These are phyloP conservation scores for Siderastrea radians DNA, from an alignment of 92 coral and sea anemone species.

Conservation along the genomic window DNA sequence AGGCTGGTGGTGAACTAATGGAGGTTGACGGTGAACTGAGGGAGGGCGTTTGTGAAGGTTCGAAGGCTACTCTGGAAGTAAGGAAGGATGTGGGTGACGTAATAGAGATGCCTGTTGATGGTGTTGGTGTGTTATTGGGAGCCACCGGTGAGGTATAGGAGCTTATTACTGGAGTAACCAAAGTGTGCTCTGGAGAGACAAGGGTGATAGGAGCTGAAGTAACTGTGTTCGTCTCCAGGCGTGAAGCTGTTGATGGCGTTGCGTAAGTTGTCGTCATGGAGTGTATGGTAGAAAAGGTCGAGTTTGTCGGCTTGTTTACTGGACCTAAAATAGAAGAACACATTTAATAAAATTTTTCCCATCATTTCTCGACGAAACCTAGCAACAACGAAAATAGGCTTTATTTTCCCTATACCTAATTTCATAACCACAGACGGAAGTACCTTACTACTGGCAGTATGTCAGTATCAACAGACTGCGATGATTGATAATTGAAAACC, in stretches of 20 bases:
- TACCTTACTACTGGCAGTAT: no score
- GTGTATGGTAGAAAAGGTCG: not conserved
- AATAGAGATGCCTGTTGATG: not conserved
- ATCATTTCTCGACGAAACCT: not conserved
- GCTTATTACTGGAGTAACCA: not conserved
- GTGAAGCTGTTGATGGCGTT: not conserved
- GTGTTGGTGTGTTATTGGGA: not conserved
- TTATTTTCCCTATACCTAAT: no score
- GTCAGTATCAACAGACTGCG: no score
- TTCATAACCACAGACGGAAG: no score
- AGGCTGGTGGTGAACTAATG: not conserved
- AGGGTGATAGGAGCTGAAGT: not conserved
- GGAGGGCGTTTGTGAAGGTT: not conserved
- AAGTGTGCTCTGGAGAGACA: not conserved
- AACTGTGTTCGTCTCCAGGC: not conserved
- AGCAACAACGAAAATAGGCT: not conserved
- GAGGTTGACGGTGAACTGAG: not conserved
- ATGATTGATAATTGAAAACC: no score
- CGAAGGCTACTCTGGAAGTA: not conserved
- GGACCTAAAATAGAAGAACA: not conserved
- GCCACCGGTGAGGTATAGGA: not conserved
- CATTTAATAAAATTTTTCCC: no score
- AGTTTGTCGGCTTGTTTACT: not conserved
- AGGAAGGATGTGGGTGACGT: not conserved
- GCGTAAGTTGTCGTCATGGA: not conserved